Evolutionary conservation across 2,797 vertebrate species (phyloP), one percentile per base, ranked within the genome.

Genomic region (Distichodus sexfasciatus): DNA sequence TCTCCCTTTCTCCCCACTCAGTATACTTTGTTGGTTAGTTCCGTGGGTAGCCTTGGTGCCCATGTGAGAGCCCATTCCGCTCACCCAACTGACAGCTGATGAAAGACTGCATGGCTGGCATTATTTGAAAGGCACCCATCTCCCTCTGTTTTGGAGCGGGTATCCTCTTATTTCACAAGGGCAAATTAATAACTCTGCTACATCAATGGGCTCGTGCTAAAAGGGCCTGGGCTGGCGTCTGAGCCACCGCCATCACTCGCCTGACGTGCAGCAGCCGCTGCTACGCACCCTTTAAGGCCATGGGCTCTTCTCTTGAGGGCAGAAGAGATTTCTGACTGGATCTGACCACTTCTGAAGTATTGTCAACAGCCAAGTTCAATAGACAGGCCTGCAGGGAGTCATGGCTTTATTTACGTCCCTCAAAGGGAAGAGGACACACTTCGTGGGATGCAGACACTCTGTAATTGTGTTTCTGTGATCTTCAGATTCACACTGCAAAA

Each of bases 121-220:
- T 79, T 78, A 72, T 76, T 69, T 80, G 54, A 74, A 77, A 77
- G 70, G 87, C 89, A 89, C 86, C 83, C 89, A 89, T 89, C 86
- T 87, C 79, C 78, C 63, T 86, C 82, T 89, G 85, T 90, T 84
- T 86, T 88, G 85, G 43, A 83, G 85, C 76, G 77, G 62, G 48
- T 77, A 83, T 87, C 84, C 89, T 92, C 88, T 91, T 89, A 91
- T 90, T 90, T 90, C 79, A 84, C 83, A 75, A 83, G 21, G 88
- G 88, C 87, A 91, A 91, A 91, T 91, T 87, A 91, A 91, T 90
- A 91, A 91, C 89, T 91, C 79, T 83, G 84, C 86, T 88, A 91
- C 87, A 89, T 91, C 89, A 90, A 88, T 87, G 82, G 81, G 79
- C 68, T 17, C 80, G 71, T 60, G 69, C 79, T 71, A 62, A 75